Evolutionary conservation across 2,113 vertebrate species (phyloP).

Genomic region (Syrrhaptes paradoxus): DNA sequence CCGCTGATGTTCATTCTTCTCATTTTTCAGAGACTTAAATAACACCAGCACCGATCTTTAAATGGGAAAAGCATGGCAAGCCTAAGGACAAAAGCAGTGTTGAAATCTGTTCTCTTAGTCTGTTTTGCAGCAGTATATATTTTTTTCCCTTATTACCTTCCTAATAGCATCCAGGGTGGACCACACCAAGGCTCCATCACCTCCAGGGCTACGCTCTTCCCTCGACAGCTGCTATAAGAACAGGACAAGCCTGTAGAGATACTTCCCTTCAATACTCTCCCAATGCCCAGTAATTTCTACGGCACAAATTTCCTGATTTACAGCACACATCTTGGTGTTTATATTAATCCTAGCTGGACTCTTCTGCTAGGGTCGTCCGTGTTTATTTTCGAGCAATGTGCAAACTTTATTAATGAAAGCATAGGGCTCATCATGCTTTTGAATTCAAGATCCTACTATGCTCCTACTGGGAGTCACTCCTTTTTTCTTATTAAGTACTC

Average conservation of each 20-base stretch:
- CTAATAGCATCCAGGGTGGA: not conserved
- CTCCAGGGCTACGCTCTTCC: not conserved
- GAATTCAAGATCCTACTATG: not conserved
- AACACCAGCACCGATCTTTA: not conserved
- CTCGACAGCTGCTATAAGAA: not conserved
- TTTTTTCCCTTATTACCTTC: not conserved
- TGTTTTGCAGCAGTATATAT: not conserved
- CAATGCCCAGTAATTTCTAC: not conserved
- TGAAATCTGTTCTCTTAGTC: not conserved
- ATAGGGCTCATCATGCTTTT: not conserved
- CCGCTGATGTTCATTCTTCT: not conserved
- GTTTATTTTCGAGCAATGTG: not conserved
- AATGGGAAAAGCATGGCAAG: not conserved
- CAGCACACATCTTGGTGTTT: accelerated
- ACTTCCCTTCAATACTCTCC: not conserved
- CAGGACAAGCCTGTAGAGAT: not conserved
- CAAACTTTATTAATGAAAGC: not conserved
- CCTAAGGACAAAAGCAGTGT: not conserved
- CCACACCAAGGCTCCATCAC: not conserved
- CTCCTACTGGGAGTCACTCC: not conserved
- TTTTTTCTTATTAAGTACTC: not conserved
- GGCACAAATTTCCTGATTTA: not conserved
- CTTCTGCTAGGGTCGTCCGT: not conserved
- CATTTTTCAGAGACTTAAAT: constrained; percentile 13
- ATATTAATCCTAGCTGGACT: not conserved